Percentiles rank a stretch among this genome's conserved stretches.
Conservation (phyloP, 2,888 invertebrate species). For the Apotomis capreana region DNA sequence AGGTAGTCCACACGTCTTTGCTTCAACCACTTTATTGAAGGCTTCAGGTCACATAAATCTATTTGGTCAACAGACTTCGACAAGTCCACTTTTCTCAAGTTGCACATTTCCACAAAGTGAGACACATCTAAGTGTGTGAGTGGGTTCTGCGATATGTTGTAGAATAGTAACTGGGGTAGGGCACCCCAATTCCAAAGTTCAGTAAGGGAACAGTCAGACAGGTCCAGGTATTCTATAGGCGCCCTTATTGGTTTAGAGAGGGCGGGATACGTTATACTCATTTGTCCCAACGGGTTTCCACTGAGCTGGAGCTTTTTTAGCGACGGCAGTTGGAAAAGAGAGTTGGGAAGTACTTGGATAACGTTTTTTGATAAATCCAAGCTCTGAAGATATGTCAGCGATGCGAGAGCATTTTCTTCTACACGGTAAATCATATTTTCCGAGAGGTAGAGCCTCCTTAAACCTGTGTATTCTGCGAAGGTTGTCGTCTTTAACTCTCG, state of each 20-base stretch:
- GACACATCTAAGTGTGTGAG: constrained; percentile 73
- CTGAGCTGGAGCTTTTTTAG: constrained; percentile 85
- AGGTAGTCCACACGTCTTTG: constrained; percentile 60
- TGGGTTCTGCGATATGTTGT: constrained; percentile 86
- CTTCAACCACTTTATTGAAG: constrained; percentile 71
- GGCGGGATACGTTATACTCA: constrained; percentile 60
- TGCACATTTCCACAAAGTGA: constrained; percentile 85
- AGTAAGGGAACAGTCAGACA: constrained; percentile 84
- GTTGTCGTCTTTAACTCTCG: constrained; percentile 77
- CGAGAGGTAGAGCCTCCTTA: constrained; percentile 81
- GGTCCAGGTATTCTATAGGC: constrained; percentile 82
- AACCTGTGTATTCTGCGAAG: constrained; percentile 76
- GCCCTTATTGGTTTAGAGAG: constrained; percentile 82
- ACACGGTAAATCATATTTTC: constrained; percentile 84
- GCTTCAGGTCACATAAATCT: constrained; percentile 62
- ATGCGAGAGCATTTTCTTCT: constrained; percentile 79
- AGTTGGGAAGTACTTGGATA: constrained; percentile 75
- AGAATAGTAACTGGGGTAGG: constrained; percentile 81
- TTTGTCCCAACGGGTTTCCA: constrained; percentile 76
- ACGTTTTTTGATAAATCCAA: constrained; percentile 84
- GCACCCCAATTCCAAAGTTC: constrained; percentile 84
- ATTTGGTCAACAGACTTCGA: constrained; percentile 65
- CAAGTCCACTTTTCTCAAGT: constrained; percentile 82
- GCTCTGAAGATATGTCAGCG: constrained; percentile 77
- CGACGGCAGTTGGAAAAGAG: constrained; percentile 82